These are phyloP conservation scores for Drosophila subquinaria DNA, from an alignment of 2,888 invertebrate genomes.

Conservation along the genomic window DNA sequence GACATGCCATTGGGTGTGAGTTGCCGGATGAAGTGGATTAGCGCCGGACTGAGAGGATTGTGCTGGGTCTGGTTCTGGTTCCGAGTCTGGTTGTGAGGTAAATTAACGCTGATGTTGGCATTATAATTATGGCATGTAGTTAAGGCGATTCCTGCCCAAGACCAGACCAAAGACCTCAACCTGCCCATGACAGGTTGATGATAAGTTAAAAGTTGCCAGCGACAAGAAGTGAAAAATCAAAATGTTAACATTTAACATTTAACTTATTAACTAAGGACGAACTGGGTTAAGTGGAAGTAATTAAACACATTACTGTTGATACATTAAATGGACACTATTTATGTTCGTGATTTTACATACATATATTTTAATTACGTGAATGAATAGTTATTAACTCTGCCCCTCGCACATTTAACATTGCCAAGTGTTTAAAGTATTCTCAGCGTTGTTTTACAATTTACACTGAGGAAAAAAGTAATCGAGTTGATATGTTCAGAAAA, in stretches of 20 bases:
- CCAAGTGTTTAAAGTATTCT: background rate
- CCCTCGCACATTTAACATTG: background rate
- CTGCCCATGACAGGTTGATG: conserved; percentile 46
- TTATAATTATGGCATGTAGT: conserved; percentile 74
- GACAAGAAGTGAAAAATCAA: conserved; percentile 29
- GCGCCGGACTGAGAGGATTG: conserved; percentile 28
- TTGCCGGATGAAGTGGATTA: conserved; percentile 48
- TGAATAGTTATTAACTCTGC: conserved; percentile 7
- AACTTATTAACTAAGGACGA: conserved; percentile 14
- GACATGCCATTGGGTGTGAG: conserved; percentile 69
- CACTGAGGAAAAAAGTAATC: background rate
- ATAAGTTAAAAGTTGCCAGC: conserved; percentile 16
- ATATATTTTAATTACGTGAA: conserved; percentile 4
- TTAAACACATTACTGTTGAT: conserved; percentile 18
- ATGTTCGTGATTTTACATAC: background rate
- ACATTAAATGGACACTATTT: conserved; percentile 15
- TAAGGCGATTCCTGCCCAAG: conserved; percentile 53
- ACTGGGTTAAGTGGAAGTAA: conserved; percentile 8
- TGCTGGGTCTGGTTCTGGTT: conserved; percentile 24
- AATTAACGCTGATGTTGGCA: conserved; percentile 73
- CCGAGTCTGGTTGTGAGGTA: conserved; percentile 28
- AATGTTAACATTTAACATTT: conserved; percentile 42
- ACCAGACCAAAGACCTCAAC: background rate
- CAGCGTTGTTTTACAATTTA: background rate
- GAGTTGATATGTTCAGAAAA: background rate